Percentiles rank a stretch among this genome's conserved stretches.
These are phyloP conservation scores for Mionectes olivaceus DNA, from an alignment of 2,797 vertebrate species.

Conservation along the genomic window DNA sequence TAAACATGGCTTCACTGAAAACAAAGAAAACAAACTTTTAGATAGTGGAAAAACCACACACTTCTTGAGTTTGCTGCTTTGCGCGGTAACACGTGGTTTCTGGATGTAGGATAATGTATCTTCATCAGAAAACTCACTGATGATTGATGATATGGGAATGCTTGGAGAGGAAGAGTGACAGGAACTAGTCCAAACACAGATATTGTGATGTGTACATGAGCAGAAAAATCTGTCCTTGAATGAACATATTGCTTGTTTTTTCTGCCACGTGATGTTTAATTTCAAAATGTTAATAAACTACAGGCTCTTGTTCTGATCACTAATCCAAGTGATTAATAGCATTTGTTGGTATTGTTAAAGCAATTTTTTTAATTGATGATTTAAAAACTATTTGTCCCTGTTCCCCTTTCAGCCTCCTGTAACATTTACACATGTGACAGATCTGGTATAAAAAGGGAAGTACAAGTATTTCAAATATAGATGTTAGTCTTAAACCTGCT, in stretches of 20 bases:
- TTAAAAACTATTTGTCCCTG: background rate
- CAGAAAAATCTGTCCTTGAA: background rate
- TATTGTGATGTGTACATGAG: background rate
- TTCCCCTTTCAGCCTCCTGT: background rate
- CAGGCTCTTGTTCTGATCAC: background rate
- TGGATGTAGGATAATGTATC: background rate
- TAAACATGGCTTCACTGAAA: background rate
- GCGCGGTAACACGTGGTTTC: background rate
- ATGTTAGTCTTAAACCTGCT: background rate
- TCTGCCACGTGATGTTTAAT: background rate
- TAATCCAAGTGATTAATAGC: background rate
- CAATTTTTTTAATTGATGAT: background rate
- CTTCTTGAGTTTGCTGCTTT: background rate
- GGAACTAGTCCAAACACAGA: background rate
- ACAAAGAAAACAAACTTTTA: background rate
- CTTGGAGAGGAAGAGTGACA: background rate
- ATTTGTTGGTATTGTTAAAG: background rate
- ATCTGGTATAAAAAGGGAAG: background rate
- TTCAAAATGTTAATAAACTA: background rate
- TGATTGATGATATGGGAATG: background rate
- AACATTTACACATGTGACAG: background rate
- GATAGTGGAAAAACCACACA: background rate
- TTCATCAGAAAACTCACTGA: background rate
- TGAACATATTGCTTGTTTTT: background rate
- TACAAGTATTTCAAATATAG: background rate